Conservation (phyloP, 2,888 invertebrate species). For the Sicus ferrugineus region DNA sequence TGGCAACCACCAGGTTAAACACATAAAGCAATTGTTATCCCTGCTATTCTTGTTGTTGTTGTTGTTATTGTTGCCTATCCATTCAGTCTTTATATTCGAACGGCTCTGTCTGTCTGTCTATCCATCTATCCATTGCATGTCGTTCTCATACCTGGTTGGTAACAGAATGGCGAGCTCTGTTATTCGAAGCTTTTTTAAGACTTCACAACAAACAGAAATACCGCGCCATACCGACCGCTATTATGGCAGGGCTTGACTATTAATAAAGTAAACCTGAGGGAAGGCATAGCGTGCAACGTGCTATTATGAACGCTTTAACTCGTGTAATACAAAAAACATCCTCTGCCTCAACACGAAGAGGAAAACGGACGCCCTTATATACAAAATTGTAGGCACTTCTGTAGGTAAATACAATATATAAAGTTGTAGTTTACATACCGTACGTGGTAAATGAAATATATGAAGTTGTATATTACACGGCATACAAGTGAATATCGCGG, state of each 20-base stretch:
- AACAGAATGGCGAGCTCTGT: slow-evolving; percentile 32
- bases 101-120: slow-evolving; percentile 6
- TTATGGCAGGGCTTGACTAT: slow-evolving; percentile 46
- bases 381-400: too few relatives aligned
- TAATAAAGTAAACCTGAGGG: slow-evolving; percentile 36
- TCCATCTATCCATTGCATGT: slow-evolving; percentile 49
- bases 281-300: slow-evolving; percentile 33
- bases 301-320: slow-evolving; percentile 30
- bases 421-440: too few relatives aligned
- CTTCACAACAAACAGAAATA: slow-evolving; percentile 36
- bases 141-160: slow-evolving; percentile 10
- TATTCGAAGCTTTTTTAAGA: slow-evolving; percentile 41
- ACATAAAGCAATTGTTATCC: slow-evolving; percentile 6
- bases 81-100: neutral
- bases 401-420: too few relatives aligned
- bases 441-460: too few relatives aligned
- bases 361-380: neutral
- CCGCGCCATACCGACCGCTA: slow-evolving; percentile 45
- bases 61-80: neutral
- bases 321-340: slow-evolving; percentile 14
- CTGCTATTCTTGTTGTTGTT: neutral
- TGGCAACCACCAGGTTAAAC: slow-evolving; percentile 46
- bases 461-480: too few relatives aligned
- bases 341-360: neutral
- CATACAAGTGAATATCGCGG: too few relatives aligned